These are phyloP conservation scores for Limonius californicus DNA, from an alignment of 1,140 invertebrate species.

Conservation along the genomic window DNA sequence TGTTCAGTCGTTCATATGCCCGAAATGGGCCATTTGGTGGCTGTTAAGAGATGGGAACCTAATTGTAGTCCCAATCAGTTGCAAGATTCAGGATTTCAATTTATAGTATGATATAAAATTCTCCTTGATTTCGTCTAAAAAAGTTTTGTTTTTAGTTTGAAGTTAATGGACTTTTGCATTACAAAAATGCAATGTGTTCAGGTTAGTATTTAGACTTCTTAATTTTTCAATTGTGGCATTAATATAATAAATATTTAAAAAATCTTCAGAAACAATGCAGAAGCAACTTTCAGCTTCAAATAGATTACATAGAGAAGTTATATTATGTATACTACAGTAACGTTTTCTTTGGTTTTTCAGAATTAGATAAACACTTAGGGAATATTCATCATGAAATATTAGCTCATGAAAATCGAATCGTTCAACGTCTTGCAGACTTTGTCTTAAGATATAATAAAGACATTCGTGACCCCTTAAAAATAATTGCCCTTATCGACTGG, in stretches of 20 bases:
- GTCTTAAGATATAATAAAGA: conserved; percentile 59
- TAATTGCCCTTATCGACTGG: conserved; percentile 72
- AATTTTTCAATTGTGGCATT: too few species aligned
- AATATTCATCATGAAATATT: conserved; percentile 73
- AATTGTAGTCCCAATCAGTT: conserved; percentile 52
- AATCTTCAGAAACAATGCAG: conserved; percentile 15
- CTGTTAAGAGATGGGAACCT: conserved; percentile 60
- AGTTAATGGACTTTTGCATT: conserved; percentile 57
- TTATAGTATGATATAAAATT: conserved; percentile 53
- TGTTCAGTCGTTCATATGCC: conserved; percentile 77
- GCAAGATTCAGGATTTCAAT: conserved; percentile 62
- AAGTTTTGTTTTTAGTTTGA: conserved; percentile 24
- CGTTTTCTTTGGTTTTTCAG: too few species aligned
- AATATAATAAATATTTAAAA: not conserved
- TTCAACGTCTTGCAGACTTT: conserved; percentile 63
- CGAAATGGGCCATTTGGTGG: conserved; percentile 75
- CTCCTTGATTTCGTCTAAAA: conserved; percentile 12
- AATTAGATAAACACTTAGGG: conserved; percentile 70
- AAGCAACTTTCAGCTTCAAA: too few species aligned
- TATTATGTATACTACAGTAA: too few species aligned
- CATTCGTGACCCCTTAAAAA: conserved; percentile 59
- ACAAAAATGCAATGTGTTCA: conserved; percentile 69
- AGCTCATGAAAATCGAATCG: conserved; percentile 70
- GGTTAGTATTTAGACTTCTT: too few species aligned
- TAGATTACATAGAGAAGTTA: too few species aligned